These are phyloP conservation scores for Hirtodrosophila cameraria DNA, from an alignment of 2,888 invertebrate species.

Conservation along the genomic window DNA sequence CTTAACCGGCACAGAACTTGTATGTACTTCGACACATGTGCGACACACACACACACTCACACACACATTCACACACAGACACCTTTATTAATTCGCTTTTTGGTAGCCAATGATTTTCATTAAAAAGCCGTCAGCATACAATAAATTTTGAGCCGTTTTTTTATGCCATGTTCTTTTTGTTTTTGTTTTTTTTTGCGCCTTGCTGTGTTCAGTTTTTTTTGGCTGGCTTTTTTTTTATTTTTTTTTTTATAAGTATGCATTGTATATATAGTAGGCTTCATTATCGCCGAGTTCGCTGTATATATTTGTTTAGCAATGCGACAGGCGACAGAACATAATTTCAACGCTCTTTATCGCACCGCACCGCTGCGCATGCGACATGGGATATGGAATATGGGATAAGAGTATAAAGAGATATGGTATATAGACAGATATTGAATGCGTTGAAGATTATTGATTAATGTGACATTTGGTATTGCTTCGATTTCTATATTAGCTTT, in stretches of 20 bases:
- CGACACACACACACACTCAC: conserved; percentile 24
- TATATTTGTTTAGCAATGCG: conserved; percentile 67
- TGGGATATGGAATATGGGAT: conserved; percentile 19
- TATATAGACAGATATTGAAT: conserved; percentile 12
- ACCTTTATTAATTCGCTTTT: conserved; percentile 73
- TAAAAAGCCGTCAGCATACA: conserved; percentile 79
- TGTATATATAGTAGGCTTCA: conserved; percentile 51
- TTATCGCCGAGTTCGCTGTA: conserved; percentile 59
- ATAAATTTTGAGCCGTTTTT: conserved; percentile 73
- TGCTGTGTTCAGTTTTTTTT: conserved; percentile 58
- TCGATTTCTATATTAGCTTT: conserved; percentile 43
- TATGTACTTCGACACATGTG: conserved; percentile 50
- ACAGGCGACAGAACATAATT: conserved; percentile 75
- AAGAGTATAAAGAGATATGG: no score
- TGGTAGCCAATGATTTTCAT: conserved; percentile 78
- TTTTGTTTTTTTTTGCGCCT: conserved; percentile 44
- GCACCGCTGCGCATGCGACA: conserved; percentile 48
- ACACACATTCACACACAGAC: conserved; percentile 13
- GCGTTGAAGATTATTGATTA: conserved; percentile 58
- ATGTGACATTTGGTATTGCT: conserved; percentile 39
- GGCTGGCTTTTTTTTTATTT: conserved; percentile 39
- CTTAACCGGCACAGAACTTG: conserved; percentile 3
- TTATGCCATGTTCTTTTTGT: conserved; percentile 15
- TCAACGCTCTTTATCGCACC: conserved; percentile 71
- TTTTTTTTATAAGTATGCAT: no score